Conservation (phyloP, 2,888 invertebrate genomes). For the Drosophila atripex region DNA sequence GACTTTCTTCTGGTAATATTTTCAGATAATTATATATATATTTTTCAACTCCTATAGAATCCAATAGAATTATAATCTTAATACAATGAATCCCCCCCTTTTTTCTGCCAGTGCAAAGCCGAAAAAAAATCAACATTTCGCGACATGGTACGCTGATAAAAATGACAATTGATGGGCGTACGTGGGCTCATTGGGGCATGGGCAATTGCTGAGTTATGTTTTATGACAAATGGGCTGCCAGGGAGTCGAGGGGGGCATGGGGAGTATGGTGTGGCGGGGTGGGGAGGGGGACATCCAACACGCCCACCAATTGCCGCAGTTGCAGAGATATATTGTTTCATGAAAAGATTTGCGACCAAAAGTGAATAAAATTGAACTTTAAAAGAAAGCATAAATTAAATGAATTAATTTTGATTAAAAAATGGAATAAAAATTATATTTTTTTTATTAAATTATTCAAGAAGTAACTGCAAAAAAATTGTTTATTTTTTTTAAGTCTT, state of each 20-base stretch:
- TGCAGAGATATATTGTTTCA: background rate
- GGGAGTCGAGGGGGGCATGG: conserved; percentile 4
- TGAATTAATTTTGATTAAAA: background rate
- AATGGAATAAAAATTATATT: background rate
- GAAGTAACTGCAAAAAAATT: too few species aligned
- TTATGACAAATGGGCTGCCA: conserved; percentile 70
- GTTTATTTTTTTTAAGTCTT: too few species aligned
- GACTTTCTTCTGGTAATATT: too few species aligned
- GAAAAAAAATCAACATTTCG: conserved; percentile 45
- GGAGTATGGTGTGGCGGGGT: background rate
- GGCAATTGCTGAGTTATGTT: conserved; percentile 79
- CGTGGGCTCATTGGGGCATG: conserved; percentile 74
- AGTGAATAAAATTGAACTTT: background rate
- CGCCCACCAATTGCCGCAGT: conserved; percentile 31
- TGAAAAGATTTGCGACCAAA: background rate
- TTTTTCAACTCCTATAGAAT: too few species aligned
- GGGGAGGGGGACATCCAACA: background rate
- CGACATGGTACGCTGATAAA: conserved; percentile 74
- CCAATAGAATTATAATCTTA: too few species aligned
- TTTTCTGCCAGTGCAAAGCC: background rate
- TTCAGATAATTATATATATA: too few species aligned
- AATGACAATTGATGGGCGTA: conserved; percentile 79
- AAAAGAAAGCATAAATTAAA: background rate
- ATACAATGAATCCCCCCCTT: too few species aligned
- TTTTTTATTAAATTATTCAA: too few species aligned